Evolutionary conservation across 2,113 vertebrate genomes (phyloP).

Genomic region (Lepisosteus osseus): DNA sequence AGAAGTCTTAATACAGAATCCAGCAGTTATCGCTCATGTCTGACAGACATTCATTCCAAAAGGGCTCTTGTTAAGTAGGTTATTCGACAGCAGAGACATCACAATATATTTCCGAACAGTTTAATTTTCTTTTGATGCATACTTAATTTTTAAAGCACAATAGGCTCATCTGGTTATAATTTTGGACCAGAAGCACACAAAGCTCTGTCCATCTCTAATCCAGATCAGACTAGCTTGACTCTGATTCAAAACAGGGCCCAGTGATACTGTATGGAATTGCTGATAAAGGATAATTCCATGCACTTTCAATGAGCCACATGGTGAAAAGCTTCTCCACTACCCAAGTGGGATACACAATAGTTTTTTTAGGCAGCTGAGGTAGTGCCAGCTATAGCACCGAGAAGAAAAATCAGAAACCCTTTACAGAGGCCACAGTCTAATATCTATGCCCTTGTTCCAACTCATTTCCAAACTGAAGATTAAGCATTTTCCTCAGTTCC

Average conservation of each 20-base stretch:
- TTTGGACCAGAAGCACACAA: conserved; percentile 61
- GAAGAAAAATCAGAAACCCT: conserved; percentile 27
- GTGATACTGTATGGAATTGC: conserved; percentile 48
- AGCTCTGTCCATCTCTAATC: conserved; percentile 60
- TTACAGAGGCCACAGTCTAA: conserved; percentile 9
- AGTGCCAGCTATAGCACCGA: conserved; percentile 34
- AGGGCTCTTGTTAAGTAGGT: conserved; percentile 66
- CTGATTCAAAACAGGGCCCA: conserved; percentile 37
- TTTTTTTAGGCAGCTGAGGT: conserved; percentile 31
- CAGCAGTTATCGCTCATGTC: conserved; percentile 64
- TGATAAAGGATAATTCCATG: conserved; percentile 51
- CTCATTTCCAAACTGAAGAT: conserved; percentile 4
- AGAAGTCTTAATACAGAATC: conserved; percentile 66
- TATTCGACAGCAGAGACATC: conserved; percentile 64
- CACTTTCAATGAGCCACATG: conserved; percentile 39
- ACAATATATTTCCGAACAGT: conserved; percentile 53
- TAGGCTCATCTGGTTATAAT: conserved; percentile 63
- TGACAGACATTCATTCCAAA: conserved; percentile 64
- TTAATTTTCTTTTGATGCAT: conserved; percentile 64
- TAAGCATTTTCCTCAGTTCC: neutral
- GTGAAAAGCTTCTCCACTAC: conserved; percentile 26
- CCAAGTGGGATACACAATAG: conserved; percentile 36
- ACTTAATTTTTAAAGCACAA: conserved; percentile 69
- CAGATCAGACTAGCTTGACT: conserved; percentile 51
- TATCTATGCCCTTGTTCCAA: conserved; percentile 3